phyloP scores from a whole-genome alignment of 2,797 vertebrate species.

The Agapornis canus region DNA sequence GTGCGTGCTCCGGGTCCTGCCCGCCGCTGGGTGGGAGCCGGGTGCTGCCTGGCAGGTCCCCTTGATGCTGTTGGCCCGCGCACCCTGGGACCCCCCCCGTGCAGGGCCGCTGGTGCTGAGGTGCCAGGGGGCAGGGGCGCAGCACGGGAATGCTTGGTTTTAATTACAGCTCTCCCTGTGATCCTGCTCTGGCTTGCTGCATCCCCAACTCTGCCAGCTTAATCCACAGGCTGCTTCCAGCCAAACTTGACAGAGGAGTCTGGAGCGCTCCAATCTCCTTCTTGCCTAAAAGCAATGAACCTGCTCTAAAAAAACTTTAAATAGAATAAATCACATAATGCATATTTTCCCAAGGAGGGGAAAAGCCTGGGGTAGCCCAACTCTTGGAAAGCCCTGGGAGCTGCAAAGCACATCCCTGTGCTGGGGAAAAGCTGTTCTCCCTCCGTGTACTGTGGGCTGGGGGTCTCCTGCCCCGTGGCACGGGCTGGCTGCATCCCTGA shows the following conservation, averaged over 20 bases:
- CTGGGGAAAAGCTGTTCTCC: fast-evolving
- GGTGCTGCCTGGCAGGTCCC: neutral
- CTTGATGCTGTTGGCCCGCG: neutral
- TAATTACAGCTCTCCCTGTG: neutral
- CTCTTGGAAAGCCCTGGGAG: neutral
- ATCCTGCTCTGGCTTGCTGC: neutral
- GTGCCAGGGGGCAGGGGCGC: neutral
- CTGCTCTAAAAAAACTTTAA: neutral
- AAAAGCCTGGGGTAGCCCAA: neutral
- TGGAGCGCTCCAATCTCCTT: fast-evolving
- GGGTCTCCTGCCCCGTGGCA: neutral
- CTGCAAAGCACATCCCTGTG: fast-evolving
- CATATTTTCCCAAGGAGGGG: neutral
- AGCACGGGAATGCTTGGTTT: neutral
- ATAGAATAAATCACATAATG: neutral
- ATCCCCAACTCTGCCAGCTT: neutral
- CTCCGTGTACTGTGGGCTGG: neutral
- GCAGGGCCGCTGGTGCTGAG: neutral
- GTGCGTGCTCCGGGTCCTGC: neutral
- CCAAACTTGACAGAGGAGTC: neutral
- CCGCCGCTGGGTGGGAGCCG: neutral
- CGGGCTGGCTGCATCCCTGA: neutral
- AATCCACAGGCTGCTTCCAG: neutral
- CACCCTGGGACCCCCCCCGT: neutral
- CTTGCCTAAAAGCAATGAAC: neutral